phyloP scores from a whole-genome alignment of 2,113 vertebrate species.

The Ancistrus triradiatus region DNA sequence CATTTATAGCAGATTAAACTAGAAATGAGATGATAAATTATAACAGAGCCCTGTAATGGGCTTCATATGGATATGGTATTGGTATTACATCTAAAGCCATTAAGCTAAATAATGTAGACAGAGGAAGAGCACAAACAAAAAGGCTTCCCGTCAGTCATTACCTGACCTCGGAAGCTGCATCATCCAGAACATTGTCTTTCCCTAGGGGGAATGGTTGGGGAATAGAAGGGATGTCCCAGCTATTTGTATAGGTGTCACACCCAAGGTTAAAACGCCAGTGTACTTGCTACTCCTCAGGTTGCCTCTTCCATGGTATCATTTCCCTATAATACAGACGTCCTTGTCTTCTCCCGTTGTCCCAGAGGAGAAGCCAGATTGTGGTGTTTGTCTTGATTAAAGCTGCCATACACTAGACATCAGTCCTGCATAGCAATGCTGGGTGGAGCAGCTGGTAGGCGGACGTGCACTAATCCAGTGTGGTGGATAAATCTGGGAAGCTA shows the following conservation, averaged over 20 bases:
- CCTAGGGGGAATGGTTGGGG: neutral
- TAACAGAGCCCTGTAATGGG: no score
- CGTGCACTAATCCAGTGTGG: neutral
- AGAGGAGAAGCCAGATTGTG: neutral
- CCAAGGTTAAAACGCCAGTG: neutral
- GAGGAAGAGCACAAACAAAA: no score
- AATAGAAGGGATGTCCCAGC: neutral
- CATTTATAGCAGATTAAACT: no score
- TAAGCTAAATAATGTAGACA: no score
- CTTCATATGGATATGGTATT: no score
- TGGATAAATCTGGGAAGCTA: neutral
- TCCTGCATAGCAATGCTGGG: neutral
- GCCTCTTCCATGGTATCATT: neutral
- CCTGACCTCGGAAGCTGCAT: neutral
- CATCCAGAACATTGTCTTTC: neutral
- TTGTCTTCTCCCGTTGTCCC: neutral
- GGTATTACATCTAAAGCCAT: no score
- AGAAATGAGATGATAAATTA: no score
- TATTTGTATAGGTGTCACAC: neutral
- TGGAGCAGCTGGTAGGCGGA: conserved; percentile 26
- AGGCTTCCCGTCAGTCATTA: neutral
- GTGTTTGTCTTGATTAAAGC: conserved; percentile 20
- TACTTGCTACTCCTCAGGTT: neutral
- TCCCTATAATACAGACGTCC: neutral
- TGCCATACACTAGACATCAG: neutral